A percentile compares a stretch with the other conserved stretches of the same genome.
Conservation (phyloP, 2,888 invertebrate genomes). For the Drosophila algonquin region DNA sequence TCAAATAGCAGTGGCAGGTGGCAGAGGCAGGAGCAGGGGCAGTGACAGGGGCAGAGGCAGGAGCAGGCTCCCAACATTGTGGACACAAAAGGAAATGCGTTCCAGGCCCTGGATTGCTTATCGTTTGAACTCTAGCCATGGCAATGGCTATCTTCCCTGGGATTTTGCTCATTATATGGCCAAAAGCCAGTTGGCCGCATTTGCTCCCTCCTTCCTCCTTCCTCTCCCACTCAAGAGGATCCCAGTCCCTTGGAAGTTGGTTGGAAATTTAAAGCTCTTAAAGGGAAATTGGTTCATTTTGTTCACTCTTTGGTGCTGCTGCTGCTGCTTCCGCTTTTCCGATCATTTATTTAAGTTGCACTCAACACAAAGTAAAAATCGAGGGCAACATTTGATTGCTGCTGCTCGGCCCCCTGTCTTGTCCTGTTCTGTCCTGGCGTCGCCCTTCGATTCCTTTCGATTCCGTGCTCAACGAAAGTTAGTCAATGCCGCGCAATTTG, state of each 20-base stretch:
- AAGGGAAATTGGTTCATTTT: constrained; percentile 14
- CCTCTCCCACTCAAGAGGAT: constrained; percentile 40
- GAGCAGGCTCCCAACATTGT: constrained; percentile 9
- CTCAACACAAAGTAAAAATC: constrained; percentile 56
- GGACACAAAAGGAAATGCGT: constrained; percentile 38
- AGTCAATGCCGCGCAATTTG: constrained; percentile 56
- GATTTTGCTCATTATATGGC: constrained; percentile 63
- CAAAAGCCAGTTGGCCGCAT: constrained; percentile 63
- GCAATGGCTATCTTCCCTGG: constrained; percentile 34
- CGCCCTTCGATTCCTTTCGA: constrained; percentile 23
- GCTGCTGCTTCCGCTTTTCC: constrained; percentile 39
- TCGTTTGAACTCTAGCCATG: constrained; percentile 30
- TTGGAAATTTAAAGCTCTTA: constrained; percentile 34
- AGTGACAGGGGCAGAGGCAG: constrained; percentile 8
- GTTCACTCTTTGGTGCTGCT: constrained; percentile 8
- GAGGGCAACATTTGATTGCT: constrained; percentile 51
- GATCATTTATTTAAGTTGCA: constrained; percentile 58
- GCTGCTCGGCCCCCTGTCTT: constrained; percentile 9
- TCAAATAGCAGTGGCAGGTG: constrained; percentile 32
- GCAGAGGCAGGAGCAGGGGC: background rate
- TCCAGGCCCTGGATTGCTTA: constrained; percentile 34
- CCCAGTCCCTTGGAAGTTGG: constrained; percentile 35
- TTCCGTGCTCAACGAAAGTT: constrained; percentile 56
- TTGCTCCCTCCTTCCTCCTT: background rate
- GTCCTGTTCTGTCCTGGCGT: constrained; percentile 9